These are phyloP conservation scores for Petrocephalus microphthalmus DNA, from an alignment of 2,113 vertebrate genomes.

Conservation along the genomic window DNA sequence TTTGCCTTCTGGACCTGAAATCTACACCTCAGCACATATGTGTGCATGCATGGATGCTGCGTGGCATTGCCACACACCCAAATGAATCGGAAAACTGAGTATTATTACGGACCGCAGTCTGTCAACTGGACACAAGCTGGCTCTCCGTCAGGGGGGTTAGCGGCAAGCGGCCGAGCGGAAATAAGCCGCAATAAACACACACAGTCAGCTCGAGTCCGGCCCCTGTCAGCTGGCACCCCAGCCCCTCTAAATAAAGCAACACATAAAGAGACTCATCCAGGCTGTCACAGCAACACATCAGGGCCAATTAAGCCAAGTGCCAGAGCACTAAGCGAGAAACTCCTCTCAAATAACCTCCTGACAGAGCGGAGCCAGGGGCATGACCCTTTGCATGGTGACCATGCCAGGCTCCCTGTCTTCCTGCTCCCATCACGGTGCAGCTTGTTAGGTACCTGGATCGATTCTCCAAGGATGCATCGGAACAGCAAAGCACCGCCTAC, in stretches of 20 bases:
- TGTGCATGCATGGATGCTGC: constrained; percentile 11
- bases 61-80: neutral
- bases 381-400: neutral
- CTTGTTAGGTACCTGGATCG: neutral
- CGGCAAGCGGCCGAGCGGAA: neutral
- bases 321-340: neutral
- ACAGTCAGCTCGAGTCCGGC: neutral
- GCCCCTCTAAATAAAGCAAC: neutral
- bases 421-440: neutral
- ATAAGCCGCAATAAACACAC: neutral
- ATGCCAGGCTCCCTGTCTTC: neutral
- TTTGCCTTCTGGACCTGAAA: no score
- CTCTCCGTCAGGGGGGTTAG: constrained; percentile 73
- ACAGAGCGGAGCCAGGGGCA: neutral
- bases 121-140: constrained; percentile 54
- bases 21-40: neutral
- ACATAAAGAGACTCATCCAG: neutral
- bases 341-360: neutral
- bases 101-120: neutral
- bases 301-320: neutral
- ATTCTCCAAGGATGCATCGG: neutral
- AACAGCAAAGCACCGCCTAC: neutral
- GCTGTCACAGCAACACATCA: neutral
- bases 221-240: neutral
- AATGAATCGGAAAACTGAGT: neutral